A percentile compares a stretch with the other conserved stretches of the same genome.
Evolutionary conservation across 2,797 vertebrate genomes (phyloP).

Genomic region (Myripristis jacobus): DNA sequence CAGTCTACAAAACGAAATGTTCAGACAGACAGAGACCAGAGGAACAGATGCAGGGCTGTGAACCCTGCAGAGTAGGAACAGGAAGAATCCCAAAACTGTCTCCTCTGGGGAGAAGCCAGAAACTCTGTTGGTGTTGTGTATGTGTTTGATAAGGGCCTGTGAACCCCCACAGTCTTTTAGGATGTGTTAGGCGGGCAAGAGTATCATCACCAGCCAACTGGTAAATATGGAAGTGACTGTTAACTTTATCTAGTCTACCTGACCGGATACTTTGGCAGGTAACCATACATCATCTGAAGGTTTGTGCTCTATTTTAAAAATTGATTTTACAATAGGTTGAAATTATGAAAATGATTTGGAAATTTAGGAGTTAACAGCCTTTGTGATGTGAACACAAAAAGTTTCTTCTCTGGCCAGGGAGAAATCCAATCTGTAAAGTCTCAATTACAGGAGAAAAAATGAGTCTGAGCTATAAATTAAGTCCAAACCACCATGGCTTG

Average conservation of each 20-base stretch:
- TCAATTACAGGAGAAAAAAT: too few relatives aligned
- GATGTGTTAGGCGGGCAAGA: neutral
- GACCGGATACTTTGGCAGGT: neutral
- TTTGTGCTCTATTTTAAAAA: neutral
- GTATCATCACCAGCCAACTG: neutral
- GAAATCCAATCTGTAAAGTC: constrained; percentile 6
- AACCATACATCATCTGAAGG: neutral
- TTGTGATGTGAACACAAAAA: constrained; percentile 16
- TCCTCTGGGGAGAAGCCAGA: constrained; percentile 43
- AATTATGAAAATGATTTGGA: neutral
- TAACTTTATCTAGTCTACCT: neutral
- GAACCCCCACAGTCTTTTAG: neutral
- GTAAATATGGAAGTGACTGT: neutral
- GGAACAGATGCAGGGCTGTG: constrained; percentile 51
- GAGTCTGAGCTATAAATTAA: constrained; percentile 42
- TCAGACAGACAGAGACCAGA: constrained; percentile 66
- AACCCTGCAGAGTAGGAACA: constrained; percentile 52
- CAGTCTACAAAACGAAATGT: constrained; percentile 65
- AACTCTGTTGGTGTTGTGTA: constrained; percentile 38
- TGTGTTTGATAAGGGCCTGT: neutral
- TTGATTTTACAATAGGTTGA: too few relatives aligned
- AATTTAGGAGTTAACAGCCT: neutral
- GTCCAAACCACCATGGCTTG: constrained; percentile 53
- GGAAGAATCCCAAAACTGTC: constrained; percentile 42
- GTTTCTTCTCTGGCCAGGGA: constrained; percentile 21